A percentile compares a stretch with the other conserved stretches of the same genome.
Evolutionary conservation across 30 jellyfish, hydroid and myxozoan species (phyloP).

Genomic region (Clytia hemisphaerica): DNA sequence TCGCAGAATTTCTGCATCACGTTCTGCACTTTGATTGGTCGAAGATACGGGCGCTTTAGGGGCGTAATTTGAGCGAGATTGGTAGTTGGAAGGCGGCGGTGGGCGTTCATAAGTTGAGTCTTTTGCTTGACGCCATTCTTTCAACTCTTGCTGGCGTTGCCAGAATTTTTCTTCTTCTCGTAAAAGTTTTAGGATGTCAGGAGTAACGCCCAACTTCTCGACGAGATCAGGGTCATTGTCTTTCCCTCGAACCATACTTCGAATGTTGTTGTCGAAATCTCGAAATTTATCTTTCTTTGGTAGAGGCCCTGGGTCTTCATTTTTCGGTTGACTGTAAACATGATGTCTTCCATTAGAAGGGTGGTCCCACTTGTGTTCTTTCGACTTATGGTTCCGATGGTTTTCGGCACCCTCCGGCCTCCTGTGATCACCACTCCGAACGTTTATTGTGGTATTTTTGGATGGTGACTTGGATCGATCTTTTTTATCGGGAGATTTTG

Average conservation of each 20-base stretch:
- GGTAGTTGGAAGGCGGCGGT: background rate
- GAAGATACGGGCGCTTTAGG: background rate
- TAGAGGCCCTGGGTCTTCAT: slow-evolving; percentile 25
- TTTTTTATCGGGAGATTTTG: too few species aligned
- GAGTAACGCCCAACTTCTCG: slow-evolving; percentile 19
- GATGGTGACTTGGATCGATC: too few species aligned
- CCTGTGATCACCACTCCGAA: too few species aligned
- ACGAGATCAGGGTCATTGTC: too few species aligned
- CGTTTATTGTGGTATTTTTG: too few species aligned
- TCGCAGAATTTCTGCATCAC: too few species aligned
- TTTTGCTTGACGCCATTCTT: slow-evolving; percentile 40
- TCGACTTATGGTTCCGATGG: too few species aligned
- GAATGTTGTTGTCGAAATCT: background rate
- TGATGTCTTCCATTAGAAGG: slow-evolving; percentile 33
- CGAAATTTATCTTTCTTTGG: slow-evolving; percentile 10
- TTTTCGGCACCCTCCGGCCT: too few species aligned
- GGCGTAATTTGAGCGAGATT: background rate
- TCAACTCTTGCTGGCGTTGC: slow-evolving; percentile 36
- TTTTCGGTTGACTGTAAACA: slow-evolving; percentile 24
- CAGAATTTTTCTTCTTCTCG: slow-evolving; percentile 31
- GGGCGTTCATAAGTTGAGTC: too few species aligned
- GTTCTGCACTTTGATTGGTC: background rate
- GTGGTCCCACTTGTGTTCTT: slow-evolving; percentile 38
- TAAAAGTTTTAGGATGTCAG: slow-evolving; percentile 13
- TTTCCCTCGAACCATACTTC: background rate